Base-by-base conservation (phyloP, 2,797 vertebrate species). In the Parotocinclus haroldoi region DNA sequence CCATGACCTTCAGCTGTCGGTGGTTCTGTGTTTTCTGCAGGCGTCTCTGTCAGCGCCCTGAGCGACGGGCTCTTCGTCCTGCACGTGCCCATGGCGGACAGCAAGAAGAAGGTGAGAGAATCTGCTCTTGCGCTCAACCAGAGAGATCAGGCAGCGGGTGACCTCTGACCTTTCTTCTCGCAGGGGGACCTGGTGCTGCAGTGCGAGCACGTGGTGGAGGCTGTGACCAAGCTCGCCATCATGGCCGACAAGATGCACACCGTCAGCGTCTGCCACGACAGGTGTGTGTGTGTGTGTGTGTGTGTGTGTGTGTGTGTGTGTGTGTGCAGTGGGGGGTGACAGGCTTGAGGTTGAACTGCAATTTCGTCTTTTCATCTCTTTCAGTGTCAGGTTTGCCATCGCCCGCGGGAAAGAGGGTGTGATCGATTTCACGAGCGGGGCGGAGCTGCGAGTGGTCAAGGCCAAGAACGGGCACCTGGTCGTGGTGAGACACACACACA, bases 381-480 rank as follows among this genome's bases (percentile, higher is more conserved):
- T 53, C 18, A 99, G 97, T 83, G 96, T 99, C 76, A 92, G 85
- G 14, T 98, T 97, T 71, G 86, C 91, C 1, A 86, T 91, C 44
- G 91, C 94, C 10, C 93, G 93, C 0, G 93, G 94, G 69, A 96
- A 93, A 68, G 95, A 98, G 74, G 96, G 96, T 40, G 87, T 93
- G 60, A 93, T 99, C 0, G 95, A 99, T 81, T 99, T 99, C 71
- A 88, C 94, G 49, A 88, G 92, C 0, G 96, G 96, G 10, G 88
- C 95, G 0, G 95, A 96, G 79, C 85, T 96, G 54, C 92, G 93
- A 62, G 94, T 98, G 79, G 84, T 92, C 72, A 99, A 97, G 88
- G 92, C 95, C 81, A 99, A 96, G 84, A 92, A 94, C 0, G 97
- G 97, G 80, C 96, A 97, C 83, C 89, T 99, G 85, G 89, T 95